Percentiles rank a stretch among this genome's conserved stretches.
phyloP scores from a whole-genome alignment of 1,140 invertebrate species.

The Cecropterus lyciades region DNA sequence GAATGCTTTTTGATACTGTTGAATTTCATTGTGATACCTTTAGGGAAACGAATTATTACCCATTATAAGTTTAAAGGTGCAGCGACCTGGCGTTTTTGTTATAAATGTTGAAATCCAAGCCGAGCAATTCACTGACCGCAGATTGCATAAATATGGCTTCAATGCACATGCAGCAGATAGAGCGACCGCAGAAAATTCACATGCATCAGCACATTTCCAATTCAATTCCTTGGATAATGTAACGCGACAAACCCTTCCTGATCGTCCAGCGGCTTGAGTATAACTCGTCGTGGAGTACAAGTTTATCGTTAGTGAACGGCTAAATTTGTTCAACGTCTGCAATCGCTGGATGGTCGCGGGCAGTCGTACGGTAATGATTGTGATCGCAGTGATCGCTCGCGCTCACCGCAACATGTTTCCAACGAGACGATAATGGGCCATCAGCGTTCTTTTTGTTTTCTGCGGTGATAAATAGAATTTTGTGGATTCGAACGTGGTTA shows the following conservation, averaged over 20 bases:
- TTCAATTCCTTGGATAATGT: conserved; percentile 72
- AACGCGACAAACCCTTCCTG: conserved; percentile 68
- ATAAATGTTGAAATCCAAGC: conserved; percentile 33
- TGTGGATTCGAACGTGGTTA: conserved; percentile 57
- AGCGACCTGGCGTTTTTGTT: conserved; percentile 31
- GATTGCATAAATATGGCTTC: conserved; percentile 76
- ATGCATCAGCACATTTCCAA: conserved; percentile 71
- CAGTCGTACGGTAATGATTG: conserved; percentile 66
- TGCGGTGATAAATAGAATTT: conserved; percentile 55
- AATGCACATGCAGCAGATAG: conserved; percentile 59
- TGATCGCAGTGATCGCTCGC: conserved; percentile 67
- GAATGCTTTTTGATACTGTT: conserved; percentile 79
- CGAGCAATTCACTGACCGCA: conserved; percentile 62
- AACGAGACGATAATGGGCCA: conserved; percentile 73
- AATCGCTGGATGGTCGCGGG: conserved; percentile 54
- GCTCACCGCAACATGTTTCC: conserved; percentile 70
- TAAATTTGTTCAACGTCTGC: conserved; percentile 51
- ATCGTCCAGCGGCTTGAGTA: conserved; percentile 57
- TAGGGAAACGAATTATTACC: conserved; percentile 61
- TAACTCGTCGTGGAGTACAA: conserved; percentile 55
- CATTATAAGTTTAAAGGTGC: conserved; percentile 35
- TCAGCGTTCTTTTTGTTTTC: conserved; percentile 58
- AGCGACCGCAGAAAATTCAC: conserved; percentile 74
- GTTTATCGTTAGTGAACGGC: conserved; percentile 54
- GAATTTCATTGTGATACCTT: conserved; percentile 75